Evolutionary conservation across 64 coral and sea anemone species (phyloP).

Genomic region (Montipora sp.): DNA sequence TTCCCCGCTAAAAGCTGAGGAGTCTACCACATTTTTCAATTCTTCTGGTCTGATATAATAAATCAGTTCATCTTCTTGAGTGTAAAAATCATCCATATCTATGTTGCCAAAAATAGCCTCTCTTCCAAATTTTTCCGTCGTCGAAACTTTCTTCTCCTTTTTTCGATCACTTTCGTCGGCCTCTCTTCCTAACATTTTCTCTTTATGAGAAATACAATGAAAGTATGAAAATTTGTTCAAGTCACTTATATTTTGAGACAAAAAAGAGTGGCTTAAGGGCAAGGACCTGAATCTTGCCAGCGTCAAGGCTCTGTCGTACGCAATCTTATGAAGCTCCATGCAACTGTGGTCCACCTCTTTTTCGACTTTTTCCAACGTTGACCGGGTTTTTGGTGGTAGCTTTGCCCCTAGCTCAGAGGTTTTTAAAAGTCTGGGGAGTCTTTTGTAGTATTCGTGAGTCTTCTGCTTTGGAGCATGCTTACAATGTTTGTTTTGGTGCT

Average conservation of each 20-base stretch:
- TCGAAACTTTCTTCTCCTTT: neutral
- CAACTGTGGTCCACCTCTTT: constrained; percentile 64
- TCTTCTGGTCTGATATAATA: constrained; percentile 85
- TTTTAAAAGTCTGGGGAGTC: constrained; percentile 76
- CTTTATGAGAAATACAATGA: constrained; percentile 38
- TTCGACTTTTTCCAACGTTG: neutral
- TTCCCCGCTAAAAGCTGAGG: neutral
- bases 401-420: constrained; percentile 78
- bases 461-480: constrained; percentile 70
- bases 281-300: constrained; percentile 78
- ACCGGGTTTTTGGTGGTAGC: constrained; percentile 35
- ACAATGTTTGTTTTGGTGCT: constrained; percentile 82
- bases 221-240: constrained; percentile 82
- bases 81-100: constrained; percentile 94
- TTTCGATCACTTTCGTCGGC: neutral
- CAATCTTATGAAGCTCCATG: constrained; percentile 66
- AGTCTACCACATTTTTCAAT: constrained; percentile 58
- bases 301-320: constrained; percentile 79
- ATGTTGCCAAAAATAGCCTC: constrained; percentile 78
- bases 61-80: constrained; percentile 78
- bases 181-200: constrained; percentile 30
- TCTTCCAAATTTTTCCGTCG: neutral
- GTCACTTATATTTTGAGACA: constrained; percentile 54
- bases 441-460: constrained; percentile 75
- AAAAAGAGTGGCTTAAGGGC: constrained; percentile 47